Conservation (phyloP, 2,888 invertebrate genomes). For the Parnassius mnemosyne region DNA sequence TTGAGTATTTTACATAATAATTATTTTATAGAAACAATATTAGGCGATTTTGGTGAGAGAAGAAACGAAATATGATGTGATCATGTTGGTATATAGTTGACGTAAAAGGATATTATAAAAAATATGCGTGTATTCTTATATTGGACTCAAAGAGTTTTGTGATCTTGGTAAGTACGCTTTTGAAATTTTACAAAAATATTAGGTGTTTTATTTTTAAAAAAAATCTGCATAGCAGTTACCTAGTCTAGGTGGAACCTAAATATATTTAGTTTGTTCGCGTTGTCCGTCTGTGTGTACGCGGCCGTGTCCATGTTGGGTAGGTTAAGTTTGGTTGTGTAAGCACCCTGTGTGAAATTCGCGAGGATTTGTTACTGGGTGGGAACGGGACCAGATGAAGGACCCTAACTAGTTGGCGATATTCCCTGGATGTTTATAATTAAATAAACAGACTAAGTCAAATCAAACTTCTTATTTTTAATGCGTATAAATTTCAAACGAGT, state of each 20-base stretch:
- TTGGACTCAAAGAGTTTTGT: constrained; percentile 1
- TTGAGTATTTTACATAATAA: background rate
- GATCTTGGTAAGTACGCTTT: constrained; percentile 7
- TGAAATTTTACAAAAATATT: constrained; percentile 11
- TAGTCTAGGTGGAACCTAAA: constrained; percentile 20
- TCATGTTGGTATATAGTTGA: too few relatives aligned
- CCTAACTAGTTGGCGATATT: background rate
- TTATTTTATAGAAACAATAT: too few relatives aligned
- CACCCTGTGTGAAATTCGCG: constrained; percentile 55
- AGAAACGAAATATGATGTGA: too few relatives aligned
- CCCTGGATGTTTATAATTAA: background rate
- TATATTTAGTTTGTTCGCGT: constrained; percentile 22
- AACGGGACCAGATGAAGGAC: background rate
- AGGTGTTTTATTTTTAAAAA: constrained; percentile 13
- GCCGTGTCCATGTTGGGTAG: constrained; percentile 51
- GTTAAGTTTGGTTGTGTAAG: constrained; percentile 66
- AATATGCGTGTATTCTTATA: background rate
- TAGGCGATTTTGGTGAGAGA: too few relatives aligned
- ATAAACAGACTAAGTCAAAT: too few relatives aligned
- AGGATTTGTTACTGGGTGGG: constrained; percentile 17
- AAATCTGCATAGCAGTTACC: constrained; percentile 20
- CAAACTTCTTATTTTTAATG: too few relatives aligned
- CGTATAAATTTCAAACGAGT: too few relatives aligned
- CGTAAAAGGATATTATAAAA: too few relatives aligned
- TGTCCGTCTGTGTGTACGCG: constrained; percentile 46